Evolutionary conservation across 2,113 vertebrate genomes (phyloP), one percentile per base, ranked within the genome.

Genomic region (Dasyurus viverrinus): DNA sequence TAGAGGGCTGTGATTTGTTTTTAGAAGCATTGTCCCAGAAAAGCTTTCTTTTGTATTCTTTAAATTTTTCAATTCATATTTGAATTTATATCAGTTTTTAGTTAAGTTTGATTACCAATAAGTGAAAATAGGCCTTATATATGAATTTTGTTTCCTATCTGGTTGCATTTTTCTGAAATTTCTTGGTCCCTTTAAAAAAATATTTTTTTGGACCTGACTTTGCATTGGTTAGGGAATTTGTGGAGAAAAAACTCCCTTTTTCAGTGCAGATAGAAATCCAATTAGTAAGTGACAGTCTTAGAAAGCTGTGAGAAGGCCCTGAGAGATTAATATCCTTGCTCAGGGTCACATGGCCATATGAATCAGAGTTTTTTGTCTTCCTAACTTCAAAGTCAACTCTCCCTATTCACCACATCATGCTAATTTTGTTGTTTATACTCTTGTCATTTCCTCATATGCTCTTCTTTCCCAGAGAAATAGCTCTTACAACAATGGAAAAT

Each of bases 61-160:
- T 91, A 91, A 93, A 57, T 94, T 91, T 52, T 91, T 68, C 19
- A 84, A 42, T 42, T 48, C 7, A 91, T 55, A 42, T 54, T 24
- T 54, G 22, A 96, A 93, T 92, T 93, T 30, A 93, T 50, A 93
- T 2, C 24, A 95, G 36, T 47, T 9, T 10, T 25, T 27, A 90
- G 16, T 76, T 90, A 90, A 94, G 84, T 89, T 6, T 84, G 60
- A 93, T 52, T 94, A 42, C 5, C 68, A 93, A 57, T 55, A 54
- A 55, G 0, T 54, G 91, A 7, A 95, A 93, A n/a, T 22, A 92
- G 50, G 91, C 47, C 90, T 92, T 96, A 30, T 48, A 16, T 50
- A 50, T 93, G 30, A 53, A 90, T 25, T 48, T 0, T 53, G 93
- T 84, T 22, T 68, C 30, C 16, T 84, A 6, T 84, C n/a, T 23